A percentile compares a stretch with the other conserved stretches of the same genome.
Conservation (phyloP, 2,888 invertebrate species). For the Diarsia mendica region DNA sequence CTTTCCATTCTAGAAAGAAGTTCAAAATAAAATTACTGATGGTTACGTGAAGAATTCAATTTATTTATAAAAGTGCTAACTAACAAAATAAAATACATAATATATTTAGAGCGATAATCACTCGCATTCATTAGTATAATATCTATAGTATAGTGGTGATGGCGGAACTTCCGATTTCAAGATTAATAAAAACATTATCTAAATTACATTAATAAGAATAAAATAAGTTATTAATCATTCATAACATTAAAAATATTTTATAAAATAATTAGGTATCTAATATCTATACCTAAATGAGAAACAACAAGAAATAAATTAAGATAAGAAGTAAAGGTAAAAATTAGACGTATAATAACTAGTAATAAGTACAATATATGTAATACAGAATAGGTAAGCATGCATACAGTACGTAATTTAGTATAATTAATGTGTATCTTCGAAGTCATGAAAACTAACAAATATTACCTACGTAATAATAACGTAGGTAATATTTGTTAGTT, state of each 20-base stretch:
- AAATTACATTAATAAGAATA: slow-evolving; percentile 6
- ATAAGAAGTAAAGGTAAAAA: neutral
- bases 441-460: neutral
- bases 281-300: neutral
- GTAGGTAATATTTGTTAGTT: no score
- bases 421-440: neutral
- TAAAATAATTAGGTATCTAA: neutral
- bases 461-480: neutral
- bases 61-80: slow-evolving; percentile 8
- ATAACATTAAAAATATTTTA: slow-evolving; percentile 9
- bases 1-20: neutral
- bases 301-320: neutral
- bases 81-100: neutral
- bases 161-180: neutral
- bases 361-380: no score
- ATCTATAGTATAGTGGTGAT: neutral
- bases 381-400: neutral
- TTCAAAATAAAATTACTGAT: slow-evolving; percentile 1
- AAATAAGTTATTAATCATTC: neutral
- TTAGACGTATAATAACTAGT: neutral
- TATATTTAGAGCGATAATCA: neutral
- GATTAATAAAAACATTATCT: neutral
- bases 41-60: neutral
- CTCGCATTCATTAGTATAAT: no score
- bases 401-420: slow-evolving; percentile 2